phyloP scores from a whole-genome alignment of 2,888 invertebrate species.

The Mimachlamys varia region DNA sequence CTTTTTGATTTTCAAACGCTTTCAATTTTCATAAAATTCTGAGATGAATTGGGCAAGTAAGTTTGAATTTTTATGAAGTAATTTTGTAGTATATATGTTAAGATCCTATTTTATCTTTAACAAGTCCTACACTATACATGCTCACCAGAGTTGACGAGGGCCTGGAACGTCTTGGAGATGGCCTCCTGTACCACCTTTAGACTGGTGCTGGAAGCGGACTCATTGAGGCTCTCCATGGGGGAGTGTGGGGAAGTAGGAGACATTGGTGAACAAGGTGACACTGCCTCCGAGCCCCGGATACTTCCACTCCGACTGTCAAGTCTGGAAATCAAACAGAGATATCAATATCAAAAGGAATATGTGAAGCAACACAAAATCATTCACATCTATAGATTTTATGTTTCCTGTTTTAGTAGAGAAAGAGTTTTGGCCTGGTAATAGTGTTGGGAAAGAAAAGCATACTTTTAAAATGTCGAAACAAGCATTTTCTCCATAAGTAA shows the following conservation, averaged over 20 bases:
- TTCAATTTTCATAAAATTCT: too few species aligned
- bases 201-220: constrained; percentile 56
- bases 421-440: too few species aligned
- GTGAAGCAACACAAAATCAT: not conserved
- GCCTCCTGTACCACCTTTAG: constrained; percentile 73
- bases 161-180: constrained; percentile 85
- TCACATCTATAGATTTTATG: not conserved
- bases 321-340: constrained; percentile 81
- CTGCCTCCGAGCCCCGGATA: constrained; percentile 94
- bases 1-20: too few species aligned
- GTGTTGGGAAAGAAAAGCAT: too few species aligned
- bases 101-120: too few species aligned
- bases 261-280: constrained; percentile 90
- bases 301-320: constrained; percentile 97
- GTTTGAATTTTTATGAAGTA: too few species aligned
- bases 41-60: too few species aligned
- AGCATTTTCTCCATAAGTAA: too few species aligned
- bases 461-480: too few species aligned
- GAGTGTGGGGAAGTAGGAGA: constrained; percentile 74
- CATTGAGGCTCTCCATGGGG: constrained; percentile 57
- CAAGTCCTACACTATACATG: not conserved
- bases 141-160: constrained; percentile 78
- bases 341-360: too few species aligned
- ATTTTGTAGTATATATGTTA: too few species aligned
- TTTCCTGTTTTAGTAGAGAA: too few species aligned